These are phyloP conservation scores for Streptopelia turtur DNA, from an alignment of 2,797 vertebrate species.

Conservation along the genomic window DNA sequence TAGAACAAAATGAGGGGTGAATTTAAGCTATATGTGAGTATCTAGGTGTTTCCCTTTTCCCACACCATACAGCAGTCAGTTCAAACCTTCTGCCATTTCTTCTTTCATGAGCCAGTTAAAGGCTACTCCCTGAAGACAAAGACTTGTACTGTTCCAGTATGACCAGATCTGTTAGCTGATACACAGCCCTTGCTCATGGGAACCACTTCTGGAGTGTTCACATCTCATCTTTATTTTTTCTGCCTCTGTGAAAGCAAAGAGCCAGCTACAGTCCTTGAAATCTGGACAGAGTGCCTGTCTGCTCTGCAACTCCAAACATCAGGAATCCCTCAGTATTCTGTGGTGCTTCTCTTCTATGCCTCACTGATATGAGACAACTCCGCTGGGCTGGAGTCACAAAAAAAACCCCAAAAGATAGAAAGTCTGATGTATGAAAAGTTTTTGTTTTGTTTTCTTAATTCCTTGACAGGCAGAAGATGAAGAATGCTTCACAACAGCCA, in stretches of 20 bases:
- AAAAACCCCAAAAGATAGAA: background rate
- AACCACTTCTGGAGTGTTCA: background rate
- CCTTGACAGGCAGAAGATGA: slow-evolving; percentile 80
- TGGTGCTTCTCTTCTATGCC: background rate
- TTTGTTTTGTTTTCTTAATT: background rate
- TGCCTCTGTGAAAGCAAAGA: background rate
- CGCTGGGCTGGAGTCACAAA: background rate
- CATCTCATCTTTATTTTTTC: background rate
- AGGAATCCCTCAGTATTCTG: background rate
- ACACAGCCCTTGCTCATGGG: background rate
- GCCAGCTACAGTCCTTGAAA: background rate
- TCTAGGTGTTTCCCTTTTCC: background rate
- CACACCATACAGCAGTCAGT: background rate
- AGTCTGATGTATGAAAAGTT: background rate
- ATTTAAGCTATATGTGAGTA: background rate
- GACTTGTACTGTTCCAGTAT: background rate
- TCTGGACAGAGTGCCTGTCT: background rate
- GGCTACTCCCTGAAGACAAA: background rate
- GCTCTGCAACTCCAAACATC: background rate
- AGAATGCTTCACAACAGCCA: slow-evolving; percentile 80
- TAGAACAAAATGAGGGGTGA: background rate
- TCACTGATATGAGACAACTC: background rate
- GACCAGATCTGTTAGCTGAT: slow-evolving; percentile 1
- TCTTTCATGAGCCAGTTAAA: background rate
- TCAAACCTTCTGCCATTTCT: background rate